phyloP scores from a whole-genome alignment of 1,140 invertebrate genomes.

The Drosophila nigrodunni region DNA sequence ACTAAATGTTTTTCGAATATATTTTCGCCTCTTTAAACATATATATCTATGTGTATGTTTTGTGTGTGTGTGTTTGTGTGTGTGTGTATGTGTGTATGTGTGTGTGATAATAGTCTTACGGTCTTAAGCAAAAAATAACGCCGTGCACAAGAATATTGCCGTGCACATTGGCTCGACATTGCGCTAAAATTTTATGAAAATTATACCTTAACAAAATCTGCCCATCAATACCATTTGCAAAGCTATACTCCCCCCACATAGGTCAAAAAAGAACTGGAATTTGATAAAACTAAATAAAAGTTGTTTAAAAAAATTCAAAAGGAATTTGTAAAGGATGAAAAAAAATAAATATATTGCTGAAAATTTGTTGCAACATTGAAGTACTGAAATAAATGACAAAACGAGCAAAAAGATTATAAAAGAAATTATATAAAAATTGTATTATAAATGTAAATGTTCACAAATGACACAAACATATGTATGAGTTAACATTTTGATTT shows the following conservation, averaged over 20 bases:
- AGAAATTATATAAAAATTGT: conserved; percentile 56
- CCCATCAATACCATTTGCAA: conserved; percentile 30
- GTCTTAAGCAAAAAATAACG: conserved; percentile 26
- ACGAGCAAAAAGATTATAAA: conserved; percentile 22
- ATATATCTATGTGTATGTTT: conserved; percentile 54
- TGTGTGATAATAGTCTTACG: conserved; percentile 48
- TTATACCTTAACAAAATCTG: conserved; percentile 50
- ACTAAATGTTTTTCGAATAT: conserved; percentile 74
- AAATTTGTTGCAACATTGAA: conserved; percentile 84
- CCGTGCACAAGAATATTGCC: conserved; percentile 36
- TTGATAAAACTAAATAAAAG: conserved; percentile 43
- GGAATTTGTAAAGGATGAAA: conserved; percentile 34
- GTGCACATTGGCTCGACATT: conserved; percentile 65
- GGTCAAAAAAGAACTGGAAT: conserved; percentile 72
- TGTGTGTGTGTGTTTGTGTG: conserved; percentile 42
- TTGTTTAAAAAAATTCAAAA: conserved; percentile 20
- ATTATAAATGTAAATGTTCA: conserved; percentile 70
- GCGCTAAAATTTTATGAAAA: conserved; percentile 38
- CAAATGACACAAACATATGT: conserved; percentile 65
- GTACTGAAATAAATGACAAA: conserved; percentile 59
- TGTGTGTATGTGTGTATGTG: conserved; percentile 49
- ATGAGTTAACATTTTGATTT: conserved; percentile 61
- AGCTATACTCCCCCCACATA: conserved; percentile 22
- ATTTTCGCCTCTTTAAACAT: conserved; percentile 56
- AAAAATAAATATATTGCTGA: conserved; percentile 46